These are phyloP conservation scores for Catocala sponsa DNA, from an alignment of 2,888 invertebrate genomes.

Conservation along the genomic window DNA sequence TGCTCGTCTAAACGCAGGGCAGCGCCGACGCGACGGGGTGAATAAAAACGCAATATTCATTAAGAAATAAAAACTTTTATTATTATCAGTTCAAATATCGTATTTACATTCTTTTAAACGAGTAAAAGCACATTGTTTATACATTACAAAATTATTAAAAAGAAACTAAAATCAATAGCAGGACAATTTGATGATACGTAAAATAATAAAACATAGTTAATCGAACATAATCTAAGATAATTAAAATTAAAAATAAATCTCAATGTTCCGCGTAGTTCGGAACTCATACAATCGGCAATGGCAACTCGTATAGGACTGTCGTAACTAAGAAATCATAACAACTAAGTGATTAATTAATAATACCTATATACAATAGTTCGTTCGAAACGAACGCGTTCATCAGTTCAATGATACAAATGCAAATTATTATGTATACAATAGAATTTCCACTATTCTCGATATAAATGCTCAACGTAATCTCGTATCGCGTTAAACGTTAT, in stretches of 20 bases:
- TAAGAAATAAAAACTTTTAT: slow-evolving; percentile 88
- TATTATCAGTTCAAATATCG: slow-evolving; percentile 89
- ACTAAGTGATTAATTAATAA: slow-evolving; percentile 54
- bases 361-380: slow-evolving; percentile 51
- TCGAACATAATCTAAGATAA: slow-evolving; percentile 67
- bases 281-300: slow-evolving; percentile 66
- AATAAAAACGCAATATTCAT: slow-evolving; percentile 67
- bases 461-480: slow-evolving; percentile 75
- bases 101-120: slow-evolving; percentile 88
- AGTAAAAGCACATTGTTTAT: slow-evolving; percentile 87
- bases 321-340: slow-evolving; percentile 63
- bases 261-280: slow-evolving; percentile 62
- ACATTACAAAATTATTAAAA: slow-evolving; percentile 71
- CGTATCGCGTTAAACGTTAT: slow-evolving; percentile 56
- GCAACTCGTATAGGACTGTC: slow-evolving; percentile 74
- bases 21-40: slow-evolving; percentile 3
- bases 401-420: slow-evolving; percentile 63
- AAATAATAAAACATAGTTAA: slow-evolving; percentile 67
- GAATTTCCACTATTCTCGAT: slow-evolving; percentile 63
- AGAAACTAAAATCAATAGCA: slow-evolving; percentile 67
- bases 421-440: slow-evolving; percentile 67
- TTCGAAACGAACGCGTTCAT: slow-evolving; percentile 43
- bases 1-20: slow-evolving; percentile 8
- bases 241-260: slow-evolving; percentile 74
- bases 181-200: slow-evolving; percentile 71